Conservation (phyloP, 2,797 vertebrate species). For the Sitta carolinensis region DNA sequence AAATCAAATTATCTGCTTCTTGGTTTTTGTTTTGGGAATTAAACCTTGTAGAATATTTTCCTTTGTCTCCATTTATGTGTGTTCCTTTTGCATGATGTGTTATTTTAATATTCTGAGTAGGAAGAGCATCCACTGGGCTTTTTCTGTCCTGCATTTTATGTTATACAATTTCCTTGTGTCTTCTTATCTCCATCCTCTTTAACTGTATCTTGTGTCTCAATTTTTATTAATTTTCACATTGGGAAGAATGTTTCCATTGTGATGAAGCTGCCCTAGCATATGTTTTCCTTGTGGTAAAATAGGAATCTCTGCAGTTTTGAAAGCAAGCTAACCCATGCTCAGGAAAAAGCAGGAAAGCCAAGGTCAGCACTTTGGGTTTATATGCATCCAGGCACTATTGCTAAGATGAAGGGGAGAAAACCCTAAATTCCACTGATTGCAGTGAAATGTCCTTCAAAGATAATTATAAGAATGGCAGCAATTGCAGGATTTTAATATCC, state of each 20-base stretch:
- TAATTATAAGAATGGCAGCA: not conserved
- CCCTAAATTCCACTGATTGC: not conserved
- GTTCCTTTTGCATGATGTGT: not conserved
- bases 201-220: not conserved
- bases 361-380: not conserved
- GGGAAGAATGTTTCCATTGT: not conserved
- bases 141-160: not conserved
- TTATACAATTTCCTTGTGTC: not conserved
- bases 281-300: not conserved
- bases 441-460: not conserved
- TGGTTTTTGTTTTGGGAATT: not conserved
- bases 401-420: not conserved
- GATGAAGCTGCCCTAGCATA: not conserved
- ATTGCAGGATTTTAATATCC: not conserved
- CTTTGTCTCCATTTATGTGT: not conserved
- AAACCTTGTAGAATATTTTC: not conserved
- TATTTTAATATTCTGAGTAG: constrained; percentile 25
- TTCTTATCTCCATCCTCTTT: not conserved
- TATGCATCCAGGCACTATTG: not conserved
- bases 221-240: not conserved
- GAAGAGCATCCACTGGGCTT: not conserved
- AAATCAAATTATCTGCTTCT: not conserved
- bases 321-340: not conserved
- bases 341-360: not conserved
- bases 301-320: not conserved